A percentile compares a stretch with the other conserved stretches of the same genome.
Evolutionary conservation across 2,113 vertebrate species (phyloP).

Genomic region (Clarias macrocephalus): DNA sequence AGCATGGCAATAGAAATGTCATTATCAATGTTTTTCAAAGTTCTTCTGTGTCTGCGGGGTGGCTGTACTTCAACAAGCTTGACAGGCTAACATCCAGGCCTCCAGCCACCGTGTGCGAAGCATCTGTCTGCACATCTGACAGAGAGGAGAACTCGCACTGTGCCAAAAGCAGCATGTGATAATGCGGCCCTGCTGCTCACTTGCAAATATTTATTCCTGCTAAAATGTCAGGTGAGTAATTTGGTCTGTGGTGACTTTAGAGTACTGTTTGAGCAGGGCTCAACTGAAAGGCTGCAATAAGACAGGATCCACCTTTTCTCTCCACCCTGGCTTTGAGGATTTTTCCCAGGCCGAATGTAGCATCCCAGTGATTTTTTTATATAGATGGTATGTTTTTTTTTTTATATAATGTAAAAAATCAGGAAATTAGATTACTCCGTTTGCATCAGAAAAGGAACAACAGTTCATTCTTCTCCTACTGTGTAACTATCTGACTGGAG

Average conservation of each 20-base stretch:
- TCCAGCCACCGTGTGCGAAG: conserved; percentile 4
- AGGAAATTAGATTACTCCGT: not conserved
- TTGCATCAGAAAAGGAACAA: not conserved
- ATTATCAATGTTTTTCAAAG: conserved; percentile 51
- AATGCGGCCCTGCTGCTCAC: conserved; percentile 26
- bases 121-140: conserved; percentile 46
- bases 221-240: conserved; percentile 38
- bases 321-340: not conserved
- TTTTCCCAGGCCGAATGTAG: not conserved
- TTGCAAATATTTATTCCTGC: conserved; percentile 38
- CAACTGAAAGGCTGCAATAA: conserved; percentile 32
- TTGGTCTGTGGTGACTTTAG: conserved; percentile 7
- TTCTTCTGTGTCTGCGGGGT: conserved; percentile 30
- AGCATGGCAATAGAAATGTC: conserved; percentile 31
- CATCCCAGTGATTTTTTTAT: not conserved
- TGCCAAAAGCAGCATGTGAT: conserved; percentile 28
- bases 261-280: conserved; percentile 1
- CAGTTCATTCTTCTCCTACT: not conserved
- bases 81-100: conserved; percentile 42
- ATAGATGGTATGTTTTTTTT: no score
- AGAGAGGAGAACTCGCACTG: not conserved
- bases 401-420: not conserved
- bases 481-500: not conserved
- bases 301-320: not conserved
- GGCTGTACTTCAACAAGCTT: conserved; percentile 38